Conservation (phyloP, 2,113 vertebrate genomes). For the Vulpes vulpes region DNA sequence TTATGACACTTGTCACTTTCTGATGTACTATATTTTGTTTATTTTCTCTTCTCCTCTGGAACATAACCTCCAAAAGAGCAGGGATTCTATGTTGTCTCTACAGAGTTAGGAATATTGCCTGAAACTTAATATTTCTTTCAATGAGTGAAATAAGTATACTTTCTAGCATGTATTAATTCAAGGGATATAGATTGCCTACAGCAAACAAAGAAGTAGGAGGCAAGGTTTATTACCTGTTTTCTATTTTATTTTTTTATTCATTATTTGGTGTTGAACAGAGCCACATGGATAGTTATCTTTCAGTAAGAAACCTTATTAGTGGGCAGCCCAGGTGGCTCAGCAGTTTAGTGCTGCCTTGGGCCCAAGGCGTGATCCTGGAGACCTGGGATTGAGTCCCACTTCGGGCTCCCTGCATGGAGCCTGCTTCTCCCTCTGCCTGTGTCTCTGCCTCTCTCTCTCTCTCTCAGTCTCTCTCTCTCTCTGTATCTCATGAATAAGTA, state of each 20-base stretch:
- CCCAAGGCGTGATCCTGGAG: too few species aligned
- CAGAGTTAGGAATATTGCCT: neutral
- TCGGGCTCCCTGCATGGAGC: too few species aligned
- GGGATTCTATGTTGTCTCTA: neutral
- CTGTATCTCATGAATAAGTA: too few species aligned
- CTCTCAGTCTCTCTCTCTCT: too few species aligned
- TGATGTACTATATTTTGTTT: neutral
- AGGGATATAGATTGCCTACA: neutral
- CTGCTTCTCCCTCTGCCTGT: too few species aligned
- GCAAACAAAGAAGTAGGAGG: neutral
- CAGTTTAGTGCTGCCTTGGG: too few species aligned
- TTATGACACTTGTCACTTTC: neutral
- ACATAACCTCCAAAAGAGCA: neutral
- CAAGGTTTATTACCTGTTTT: neutral
- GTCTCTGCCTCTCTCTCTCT: too few species aligned
- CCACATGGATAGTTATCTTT: neutral
- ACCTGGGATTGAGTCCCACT: too few species aligned
- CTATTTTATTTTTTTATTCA: neutral
- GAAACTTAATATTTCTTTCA: neutral
- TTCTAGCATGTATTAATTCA: neutral
- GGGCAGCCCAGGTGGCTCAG: too few species aligned
- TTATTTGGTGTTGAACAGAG: neutral
- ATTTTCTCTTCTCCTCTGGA: neutral
- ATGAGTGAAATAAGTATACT: neutral
- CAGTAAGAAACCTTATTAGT: neutral